Evolutionary conservation across 1,140 invertebrate species (phyloP).

Genomic region (Zophobas atratus): DNA sequence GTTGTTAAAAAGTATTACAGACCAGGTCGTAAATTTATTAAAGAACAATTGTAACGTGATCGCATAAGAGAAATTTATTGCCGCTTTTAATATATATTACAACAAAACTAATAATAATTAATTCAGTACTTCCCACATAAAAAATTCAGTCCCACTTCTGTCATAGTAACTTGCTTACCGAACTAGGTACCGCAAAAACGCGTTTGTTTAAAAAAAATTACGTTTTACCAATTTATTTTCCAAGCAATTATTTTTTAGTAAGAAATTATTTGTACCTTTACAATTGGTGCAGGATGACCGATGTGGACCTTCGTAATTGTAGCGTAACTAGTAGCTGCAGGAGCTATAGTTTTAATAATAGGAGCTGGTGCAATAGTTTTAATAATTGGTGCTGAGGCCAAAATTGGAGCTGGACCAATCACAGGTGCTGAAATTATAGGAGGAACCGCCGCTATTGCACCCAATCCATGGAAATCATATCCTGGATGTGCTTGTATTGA

Average conservation of each 20-base stretch:
- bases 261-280: conserved; percentile 50
- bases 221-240: too few relatives aligned
- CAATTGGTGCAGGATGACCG: conserved; percentile 43
- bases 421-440: conserved; percentile 46
- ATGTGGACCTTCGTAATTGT: conserved; percentile 45
- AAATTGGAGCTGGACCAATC: conserved; percentile 45
- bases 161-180: too few relatives aligned
- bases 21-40: too few relatives aligned
- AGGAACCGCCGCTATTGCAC: conserved; percentile 19
- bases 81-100: background rate
- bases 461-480: conserved; percentile 34
- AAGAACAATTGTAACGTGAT: too few relatives aligned
- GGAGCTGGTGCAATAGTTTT: conserved; percentile 38
- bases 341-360: conserved; percentile 43
- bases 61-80: too few relatives aligned
- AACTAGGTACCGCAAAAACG: too few relatives aligned
- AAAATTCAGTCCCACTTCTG: too few relatives aligned
- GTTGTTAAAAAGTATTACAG: too few relatives aligned
- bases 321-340: conserved; percentile 51
- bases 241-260: background rate
- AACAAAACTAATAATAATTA: conserved; percentile 14
- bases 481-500: conserved; percentile 19
- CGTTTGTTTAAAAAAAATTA: too few relatives aligned
- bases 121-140: background rate
- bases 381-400: conserved; percentile 44